A percentile compares a stretch with the other conserved stretches of the same genome.
phyloP scores from a whole-genome alignment of 2,113 vertebrate genomes.

The human region GRCh38 chrX:49834501-49835000 shows the following conservation, averaged over 20 bases:
- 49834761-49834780: neutral
- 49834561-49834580: neutral
- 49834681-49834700: neutral
- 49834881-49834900: neutral
- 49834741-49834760: neutral
- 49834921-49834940: neutral
- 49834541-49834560: neutral
- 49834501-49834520: neutral
- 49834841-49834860: neutral
- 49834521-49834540: neutral
- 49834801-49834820: neutral
- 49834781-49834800: neutral
- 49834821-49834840: neutral
- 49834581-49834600: too few species aligned
- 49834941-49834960: conserved; percentile 23
- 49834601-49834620: neutral
- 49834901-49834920: neutral
- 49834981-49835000: neutral
- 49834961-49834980: neutral
- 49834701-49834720: neutral
- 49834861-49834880: neutral
- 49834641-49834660: neutral
- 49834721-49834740: neutral
- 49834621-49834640: neutral
- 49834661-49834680: neutral